Evolutionary conservation across 2,888 invertebrate species (phyloP).

Genomic region (Pseudolycoriella hygida): DNA sequence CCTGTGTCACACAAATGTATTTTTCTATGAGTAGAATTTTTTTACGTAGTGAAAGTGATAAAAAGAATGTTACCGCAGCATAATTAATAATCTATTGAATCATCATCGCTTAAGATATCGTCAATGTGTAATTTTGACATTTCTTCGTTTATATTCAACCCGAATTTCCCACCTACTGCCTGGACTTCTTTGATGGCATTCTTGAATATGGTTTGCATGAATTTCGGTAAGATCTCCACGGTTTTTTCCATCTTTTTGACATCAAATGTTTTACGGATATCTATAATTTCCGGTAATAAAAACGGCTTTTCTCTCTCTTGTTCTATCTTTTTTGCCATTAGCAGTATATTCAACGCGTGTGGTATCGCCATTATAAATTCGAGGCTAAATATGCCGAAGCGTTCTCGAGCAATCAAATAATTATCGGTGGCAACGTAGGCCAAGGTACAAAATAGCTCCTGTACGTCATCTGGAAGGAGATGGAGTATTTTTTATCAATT

Average conservation of each 20-base stretch:
- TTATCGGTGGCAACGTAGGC: conserved; percentile 1
- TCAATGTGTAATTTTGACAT: no score
- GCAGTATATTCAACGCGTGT: background rate
- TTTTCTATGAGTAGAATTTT: no score
- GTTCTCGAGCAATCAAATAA: background rate
- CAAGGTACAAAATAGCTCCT: background rate
- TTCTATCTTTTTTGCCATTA: background rate
- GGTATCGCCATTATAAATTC: conserved; percentile 1
- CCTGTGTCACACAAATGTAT: no score
- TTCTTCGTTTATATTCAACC: no score
- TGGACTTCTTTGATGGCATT: no score
- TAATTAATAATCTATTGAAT: no score
- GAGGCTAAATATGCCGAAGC: background rate
- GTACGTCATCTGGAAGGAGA: background rate
- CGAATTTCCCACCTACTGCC: no score
- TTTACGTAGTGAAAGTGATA: no score
- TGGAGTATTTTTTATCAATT: no score
- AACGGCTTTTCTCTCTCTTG: background rate
- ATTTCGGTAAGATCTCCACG: background rate
- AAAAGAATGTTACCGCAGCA: no score
- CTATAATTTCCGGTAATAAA: background rate
- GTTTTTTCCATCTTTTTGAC: conserved; percentile 1
- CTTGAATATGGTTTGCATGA: background rate
- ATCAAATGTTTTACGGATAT: background rate
- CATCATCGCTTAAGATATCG: no score